Base-by-base conservation (phyloP, 2,113 vertebrate genomes). In the Lamprologus callipterus region DNA sequence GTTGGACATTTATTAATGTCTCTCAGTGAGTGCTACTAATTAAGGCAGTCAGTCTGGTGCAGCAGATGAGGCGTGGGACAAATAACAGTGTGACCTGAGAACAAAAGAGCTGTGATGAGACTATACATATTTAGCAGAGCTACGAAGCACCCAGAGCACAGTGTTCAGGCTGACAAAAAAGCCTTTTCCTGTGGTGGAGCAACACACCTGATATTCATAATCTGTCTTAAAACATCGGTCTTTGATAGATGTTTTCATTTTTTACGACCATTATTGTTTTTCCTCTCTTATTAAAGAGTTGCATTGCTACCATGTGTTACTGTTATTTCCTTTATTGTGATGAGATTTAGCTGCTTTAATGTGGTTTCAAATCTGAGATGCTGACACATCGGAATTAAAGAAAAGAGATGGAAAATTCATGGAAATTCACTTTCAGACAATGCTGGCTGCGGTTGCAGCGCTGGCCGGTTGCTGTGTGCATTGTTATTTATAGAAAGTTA, bases 11-110 rank as follows among this genome's bases (percentile, higher is more conserved):
- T 95, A 91, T 94, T 95, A 95, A 94, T 94, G 90, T 92, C 86
- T 95, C 63, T 80, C 88, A 80, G 89, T 89, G 95, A 94, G 93
- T 85, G 93, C 84, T 82, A 68, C 93, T 95, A 96, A 96, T 96
- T 94, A 90, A 93, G 89, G 84, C 28, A 91, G 91, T 92, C 92
- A 84, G 91, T 92, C 81, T 87, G 78, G 47, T 53, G 90, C 78
- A 33, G 88, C 91, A 91, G 87, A 88, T 78, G 89, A 93, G 87
- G 91, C 79, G 83, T 70, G 88, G 92, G 85, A 92, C 94, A 95
- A 96, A 94, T 95, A 93, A 91, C 65, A 57, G 84, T 80, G 82
- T 86, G 89, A 94, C 89, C 91, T 47, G 84, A 85, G 95, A 94
- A 94, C 82, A 93, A 93, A 91, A 88, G 85, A 87, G 63, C 35